Evolutionary conservation across 1,140 invertebrate genomes (phyloP), one percentile per base, ranked within the genome.

Genomic region (Drosophila sechellia): DNA sequence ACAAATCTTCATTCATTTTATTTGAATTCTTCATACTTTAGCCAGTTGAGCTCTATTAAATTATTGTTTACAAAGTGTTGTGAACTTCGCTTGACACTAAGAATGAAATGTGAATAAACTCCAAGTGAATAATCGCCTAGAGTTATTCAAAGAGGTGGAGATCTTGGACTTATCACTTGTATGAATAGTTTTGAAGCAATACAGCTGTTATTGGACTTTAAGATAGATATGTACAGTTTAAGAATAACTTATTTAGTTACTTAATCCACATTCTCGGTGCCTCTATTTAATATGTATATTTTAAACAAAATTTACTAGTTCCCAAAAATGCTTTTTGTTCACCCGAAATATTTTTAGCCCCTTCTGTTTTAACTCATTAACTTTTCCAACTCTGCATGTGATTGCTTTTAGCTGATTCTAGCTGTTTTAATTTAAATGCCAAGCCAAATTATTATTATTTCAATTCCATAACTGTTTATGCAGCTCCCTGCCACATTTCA

Each of bases 1-100:
- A 89, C 75, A 86, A 86, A 87, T 86, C 84, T 87, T 86, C 59
- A 83, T 83, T 59, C 55, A 73, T 80, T 76, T 79, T 79, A 53
- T 68, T 73, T 68, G 54, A 42, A 63, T 64, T 55, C 56, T 78
- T 59, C 37, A 42, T 49, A 17, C 31, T 15, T 52, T 6, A 52
- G 13, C 56, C 35, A 49, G 64, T 48, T 78, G 54, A 79, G 69
- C 80, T 79, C 75, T 54, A 75, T 81, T 79, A 81, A 81, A 83
- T 79, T 81, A 83, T 81, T 74, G 75, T 81, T 83, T 57, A 83
- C 49, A 78, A 79, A 76, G 49, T 64, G 57, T 56, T 20, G 40
- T 10, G 48, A 48, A 45, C 43, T 70, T 35, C 39, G 55, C 49
- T 66, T 80, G 77, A 63, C 77, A 70, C 58, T 64, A 53, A 56